Evolutionary conservation across 2,797 vertebrate species (phyloP).

Genomic region (Erpetoichthys calabaricus): DNA sequence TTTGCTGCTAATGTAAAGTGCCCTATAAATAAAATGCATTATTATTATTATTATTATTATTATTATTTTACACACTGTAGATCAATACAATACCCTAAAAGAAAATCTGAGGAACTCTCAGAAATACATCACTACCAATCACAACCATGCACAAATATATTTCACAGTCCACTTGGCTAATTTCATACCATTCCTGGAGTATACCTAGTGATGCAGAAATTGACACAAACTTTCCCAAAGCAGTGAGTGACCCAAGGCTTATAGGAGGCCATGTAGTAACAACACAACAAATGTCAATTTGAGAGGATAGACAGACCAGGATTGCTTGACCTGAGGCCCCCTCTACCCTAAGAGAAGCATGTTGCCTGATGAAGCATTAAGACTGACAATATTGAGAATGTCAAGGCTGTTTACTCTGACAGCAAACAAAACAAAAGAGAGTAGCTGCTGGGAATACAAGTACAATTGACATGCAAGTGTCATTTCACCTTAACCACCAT

Average conservation of each 20-base stretch:
- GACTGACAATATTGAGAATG: slow-evolving; percentile 35
- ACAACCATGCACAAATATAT: slow-evolving; percentile 11
- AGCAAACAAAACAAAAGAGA: slow-evolving; percentile 35
- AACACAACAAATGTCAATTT: slow-evolving; percentile 58
- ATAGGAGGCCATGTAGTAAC: slow-evolving; percentile 34
- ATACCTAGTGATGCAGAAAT: slow-evolving; percentile 43
- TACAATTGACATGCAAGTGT: slow-evolving; percentile 21
- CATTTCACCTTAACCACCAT: slow-evolving; percentile 22
- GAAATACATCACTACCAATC: neutral
- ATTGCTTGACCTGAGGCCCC: slow-evolving; percentile 36
- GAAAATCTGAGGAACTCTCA: neutral
- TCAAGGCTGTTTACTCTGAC: slow-evolving; percentile 53
- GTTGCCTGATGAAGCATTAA: slow-evolving; percentile 32
- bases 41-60: too few relatives aligned
- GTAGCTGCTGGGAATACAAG: slow-evolving; percentile 34
- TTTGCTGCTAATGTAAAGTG: too few relatives aligned
- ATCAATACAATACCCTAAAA: neutral
- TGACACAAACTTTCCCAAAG: slow-evolving; percentile 52
- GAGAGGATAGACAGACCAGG: slow-evolving; percentile 33
- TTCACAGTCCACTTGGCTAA: slow-evolving; percentile 32
- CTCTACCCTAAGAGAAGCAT: slow-evolving; percentile 30
- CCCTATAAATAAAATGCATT: too few relatives aligned
- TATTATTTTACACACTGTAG: too few relatives aligned
- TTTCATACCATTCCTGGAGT: slow-evolving; percentile 31
- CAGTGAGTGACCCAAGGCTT: slow-evolving; percentile 38